Conservation (phyloP, 1,140 invertebrate species). For the Stenopsyche tienmushanensis region DNA sequence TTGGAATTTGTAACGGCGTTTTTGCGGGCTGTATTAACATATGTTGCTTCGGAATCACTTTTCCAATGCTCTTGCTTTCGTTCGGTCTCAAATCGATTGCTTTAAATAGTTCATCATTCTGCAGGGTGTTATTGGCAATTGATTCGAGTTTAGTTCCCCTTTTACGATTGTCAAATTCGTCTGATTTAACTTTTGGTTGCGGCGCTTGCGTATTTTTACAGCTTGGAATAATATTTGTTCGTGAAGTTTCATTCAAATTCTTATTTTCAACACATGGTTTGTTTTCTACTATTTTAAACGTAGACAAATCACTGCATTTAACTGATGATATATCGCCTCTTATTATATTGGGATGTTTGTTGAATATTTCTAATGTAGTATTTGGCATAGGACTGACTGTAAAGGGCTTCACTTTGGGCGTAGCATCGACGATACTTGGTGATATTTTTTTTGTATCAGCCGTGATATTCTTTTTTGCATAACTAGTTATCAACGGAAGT, state of each 20-base stretch:
- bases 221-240: too few relatives aligned
- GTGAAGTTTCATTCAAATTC: not conserved
- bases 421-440: constrained; percentile 33
- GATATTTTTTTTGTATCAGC: constrained; percentile 11
- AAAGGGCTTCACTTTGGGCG: constrained; percentile 36
- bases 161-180: too few relatives aligned
- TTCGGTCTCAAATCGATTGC: not conserved
- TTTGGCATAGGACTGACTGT: too few relatives aligned
- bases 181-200: too few relatives aligned
- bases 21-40: constrained; percentile 36
- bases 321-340: too few relatives aligned
- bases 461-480: not conserved
- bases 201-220: too few relatives aligned
- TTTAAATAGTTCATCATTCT: not conserved
- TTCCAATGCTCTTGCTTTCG: constrained; percentile 18
- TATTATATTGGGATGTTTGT: too few relatives aligned
- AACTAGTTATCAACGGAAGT: constrained; percentile 1
- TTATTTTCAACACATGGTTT: not conserved
- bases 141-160: not conserved
- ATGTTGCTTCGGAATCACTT: constrained; percentile 34
- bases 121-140: too few relatives aligned
- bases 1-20: constrained; percentile 38
- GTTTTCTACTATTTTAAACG: too few relatives aligned
- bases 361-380: too few relatives aligned
- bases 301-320: too few relatives aligned